phyloP scores from a whole-genome alignment of 2,888 invertebrate species.

The Bombylius discolor region DNA sequence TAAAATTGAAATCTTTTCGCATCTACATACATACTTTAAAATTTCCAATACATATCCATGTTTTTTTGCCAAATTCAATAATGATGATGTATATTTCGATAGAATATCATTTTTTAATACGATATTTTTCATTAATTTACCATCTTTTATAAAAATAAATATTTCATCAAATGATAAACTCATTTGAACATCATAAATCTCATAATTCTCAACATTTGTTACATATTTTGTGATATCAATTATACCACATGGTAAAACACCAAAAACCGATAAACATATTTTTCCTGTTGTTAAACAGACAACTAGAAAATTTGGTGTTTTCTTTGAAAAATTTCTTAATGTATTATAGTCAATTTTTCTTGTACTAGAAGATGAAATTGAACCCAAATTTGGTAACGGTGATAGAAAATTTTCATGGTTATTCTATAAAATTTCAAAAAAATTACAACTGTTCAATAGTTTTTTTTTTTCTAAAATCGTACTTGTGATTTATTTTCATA shows the following conservation, averaged over 20 bases:
- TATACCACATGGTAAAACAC: slow-evolving; percentile 67
- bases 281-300: slow-evolving; percentile 64
- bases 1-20: not conserved
- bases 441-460: not conserved
- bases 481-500: slow-evolving; percentile 23
- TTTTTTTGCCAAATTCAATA: slow-evolving; percentile 50
- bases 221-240: slow-evolving; percentile 47
- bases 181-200: slow-evolving; percentile 50
- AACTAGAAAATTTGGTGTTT: slow-evolving; percentile 60
- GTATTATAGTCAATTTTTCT: slow-evolving; percentile 40
- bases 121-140: slow-evolving; percentile 48
- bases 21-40: slow-evolving; percentile 36
- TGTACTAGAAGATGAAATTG: slow-evolving; percentile 41
- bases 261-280: slow-evolving; percentile 66
- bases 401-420: slow-evolving; percentile 44
- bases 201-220: slow-evolving; percentile 43
- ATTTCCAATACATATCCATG: slow-evolving; percentile 60
- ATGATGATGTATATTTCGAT: slow-evolving; percentile 28
- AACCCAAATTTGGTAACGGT: slow-evolving; percentile 42
- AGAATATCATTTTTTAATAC: slow-evolving; percentile 31
- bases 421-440: slow-evolving; percentile 29
- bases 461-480: not conserved
- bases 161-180: slow-evolving; percentile 58
- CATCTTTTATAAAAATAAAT: slow-evolving; percentile 48
- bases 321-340: slow-evolving; percentile 41